phyloP scores from a whole-genome alignment of 2,113 vertebrate species.

The Ibidorhyncha struthersii region DNA sequence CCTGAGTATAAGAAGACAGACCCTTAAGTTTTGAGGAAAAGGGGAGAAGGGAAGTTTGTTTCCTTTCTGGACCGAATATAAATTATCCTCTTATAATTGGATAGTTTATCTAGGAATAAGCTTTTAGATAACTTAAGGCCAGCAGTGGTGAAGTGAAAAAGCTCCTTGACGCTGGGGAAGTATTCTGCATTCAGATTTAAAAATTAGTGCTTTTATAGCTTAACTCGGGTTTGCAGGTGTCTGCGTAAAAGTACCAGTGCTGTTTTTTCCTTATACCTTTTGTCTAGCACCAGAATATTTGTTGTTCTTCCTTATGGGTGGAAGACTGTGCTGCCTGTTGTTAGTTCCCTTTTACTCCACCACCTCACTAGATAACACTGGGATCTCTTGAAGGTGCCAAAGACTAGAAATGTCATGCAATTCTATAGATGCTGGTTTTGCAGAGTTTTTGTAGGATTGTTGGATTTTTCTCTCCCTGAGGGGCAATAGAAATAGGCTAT shows the following conservation, averaged over 20 bases:
- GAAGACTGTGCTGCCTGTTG: not conserved
- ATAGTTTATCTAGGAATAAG: not conserved
- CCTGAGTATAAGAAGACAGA: not conserved
- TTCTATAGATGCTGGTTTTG: fast-evolving
- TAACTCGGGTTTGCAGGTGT: not conserved
- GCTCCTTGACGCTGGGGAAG: not conserved
- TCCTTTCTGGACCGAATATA: not conserved
- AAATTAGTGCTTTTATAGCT: not conserved
- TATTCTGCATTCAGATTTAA: not conserved
- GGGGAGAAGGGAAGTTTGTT: not conserved
- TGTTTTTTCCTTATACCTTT: not conserved
- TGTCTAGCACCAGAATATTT: not conserved
- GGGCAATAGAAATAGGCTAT: not conserved
- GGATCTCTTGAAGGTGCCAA: not conserved
- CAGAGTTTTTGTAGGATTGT: not conserved
- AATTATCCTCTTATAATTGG: not conserved
- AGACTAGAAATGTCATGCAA: not conserved
- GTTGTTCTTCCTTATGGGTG: not conserved
- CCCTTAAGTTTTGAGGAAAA: not conserved
- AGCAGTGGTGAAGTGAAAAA: not conserved
- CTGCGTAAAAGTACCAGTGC: not conserved
- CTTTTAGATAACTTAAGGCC: not conserved
- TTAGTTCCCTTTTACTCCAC: not conserved
- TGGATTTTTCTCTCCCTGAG: not conserved
- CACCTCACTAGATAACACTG: not conserved